A percentile compares a stretch with the other conserved stretches of the same genome.
phyloP scores from a whole-genome alignment of 2,113 vertebrate genomes.

The Rhadina sibilatrix region DNA sequence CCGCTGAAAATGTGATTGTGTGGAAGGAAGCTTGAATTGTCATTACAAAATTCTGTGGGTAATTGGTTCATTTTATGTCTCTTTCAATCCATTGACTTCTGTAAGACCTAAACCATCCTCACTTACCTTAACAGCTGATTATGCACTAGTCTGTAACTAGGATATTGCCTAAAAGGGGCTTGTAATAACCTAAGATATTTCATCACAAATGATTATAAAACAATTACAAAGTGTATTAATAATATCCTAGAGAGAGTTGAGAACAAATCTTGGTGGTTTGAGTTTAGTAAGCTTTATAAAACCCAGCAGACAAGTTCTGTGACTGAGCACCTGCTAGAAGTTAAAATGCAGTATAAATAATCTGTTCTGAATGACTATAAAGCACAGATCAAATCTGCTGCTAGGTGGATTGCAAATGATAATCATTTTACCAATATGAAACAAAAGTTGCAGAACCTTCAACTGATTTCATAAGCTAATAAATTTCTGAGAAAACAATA shows the following conservation, averaged over 20 bases:
- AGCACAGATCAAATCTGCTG: background rate
- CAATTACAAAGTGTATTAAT: background rate
- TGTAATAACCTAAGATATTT: background rate
- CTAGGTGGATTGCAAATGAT: background rate
- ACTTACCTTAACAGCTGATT: background rate
- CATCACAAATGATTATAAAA: background rate
- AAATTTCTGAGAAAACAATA: background rate
- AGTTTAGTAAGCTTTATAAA: background rate
- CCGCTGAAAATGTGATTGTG: background rate
- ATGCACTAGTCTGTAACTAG: background rate
- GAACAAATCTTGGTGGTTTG: background rate
- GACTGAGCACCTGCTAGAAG: background rate
- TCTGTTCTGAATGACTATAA: background rate
- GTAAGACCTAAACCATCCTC: background rate
- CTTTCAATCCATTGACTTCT: background rate
- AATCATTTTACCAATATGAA: background rate
- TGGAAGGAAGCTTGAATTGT: background rate
- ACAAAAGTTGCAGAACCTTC: background rate
- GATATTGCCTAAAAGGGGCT: background rate
- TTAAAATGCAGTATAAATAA: background rate
- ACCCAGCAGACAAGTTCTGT: background rate
- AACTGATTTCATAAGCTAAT: background rate
- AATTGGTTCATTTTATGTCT: background rate
- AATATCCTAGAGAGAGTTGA: background rate
- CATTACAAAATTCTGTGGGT: background rate